Conservation (phyloP, 2,888 invertebrate genomes). For the Willowsia nigromaculata region DNA sequence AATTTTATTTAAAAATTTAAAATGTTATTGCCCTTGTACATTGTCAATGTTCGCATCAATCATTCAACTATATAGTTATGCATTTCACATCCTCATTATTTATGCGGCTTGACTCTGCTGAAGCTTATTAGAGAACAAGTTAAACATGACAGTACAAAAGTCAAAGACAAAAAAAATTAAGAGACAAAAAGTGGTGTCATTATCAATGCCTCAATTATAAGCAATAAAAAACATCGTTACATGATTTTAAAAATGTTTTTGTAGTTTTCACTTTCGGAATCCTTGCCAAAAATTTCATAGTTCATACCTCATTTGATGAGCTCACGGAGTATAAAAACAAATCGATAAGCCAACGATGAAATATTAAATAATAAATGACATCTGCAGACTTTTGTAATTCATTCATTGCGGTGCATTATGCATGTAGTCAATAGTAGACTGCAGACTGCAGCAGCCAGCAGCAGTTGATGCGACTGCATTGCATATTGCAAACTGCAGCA, state of each 20-base stretch:
- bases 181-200: background rate
- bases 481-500: too few relatives aligned
- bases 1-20: background rate
- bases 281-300: background rate
- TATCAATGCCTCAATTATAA: background rate
- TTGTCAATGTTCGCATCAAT: slow-evolving; percentile 32
- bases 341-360: background rate
- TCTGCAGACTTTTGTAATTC: too few relatives aligned
- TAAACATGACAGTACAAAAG: background rate
- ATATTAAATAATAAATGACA: background rate
- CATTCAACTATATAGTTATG: background rate
- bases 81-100: background rate
- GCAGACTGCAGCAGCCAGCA: too few relatives aligned
- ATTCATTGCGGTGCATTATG: too few relatives aligned
- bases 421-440: too few relatives aligned
- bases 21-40: background rate
- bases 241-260: too few relatives aligned
- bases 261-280: background rate
- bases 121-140: too few relatives aligned
- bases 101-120: background rate
- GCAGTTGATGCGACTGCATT: too few relatives aligned
- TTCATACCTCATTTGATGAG: slow-evolving; percentile 27
- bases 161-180: background rate
- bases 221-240: too few relatives aligned
- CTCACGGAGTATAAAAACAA: background rate